Base-by-base conservation (phyloP, 2,888 invertebrate species). In the Laothoe populi region DNA sequence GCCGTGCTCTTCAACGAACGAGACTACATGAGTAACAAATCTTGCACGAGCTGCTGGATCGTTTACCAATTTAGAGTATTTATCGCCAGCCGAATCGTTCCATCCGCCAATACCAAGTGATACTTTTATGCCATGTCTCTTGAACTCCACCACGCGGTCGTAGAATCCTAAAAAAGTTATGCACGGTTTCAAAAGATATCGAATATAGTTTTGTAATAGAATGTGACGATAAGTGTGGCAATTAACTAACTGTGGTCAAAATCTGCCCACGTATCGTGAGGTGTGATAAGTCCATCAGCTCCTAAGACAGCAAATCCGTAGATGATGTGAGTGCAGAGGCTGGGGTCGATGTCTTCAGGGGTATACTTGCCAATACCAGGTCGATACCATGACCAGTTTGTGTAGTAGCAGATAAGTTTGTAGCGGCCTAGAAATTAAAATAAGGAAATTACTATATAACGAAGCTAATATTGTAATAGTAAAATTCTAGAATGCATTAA, bases 241-340 rank as follows among this genome's bases (percentile, higher is more conserved):
- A n/a, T n/a, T n/a, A n/a, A 68, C 95, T 93, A 90, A 96, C 96
- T 95, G 79, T 98, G 97, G 73, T 98, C 97, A 77, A 95, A 95
- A 82, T 98, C 98, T 0, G 97, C 97, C 97, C 98, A 98, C 4
- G 97, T 96, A 80, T 98, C 98, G 78, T 97, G 97, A 0, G 97
- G 96, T 63, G 97, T 95, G 16, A 95, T 94, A 4, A 97, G 93
- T 53, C 96, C 95, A 13, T 96, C 96, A 70, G 95, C 95, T 74
- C 98, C 97, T 59, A 98, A 88, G n/a, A 98, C 97, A 0, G 98
- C 98, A 77, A 98, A 98, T 11, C 98, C 98, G 79, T 98, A 98
- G 0, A 98, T 95, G 60, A 99, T 95, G 81, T 99, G 98, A 0
- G 98, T 98, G 79, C 98, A 99, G 0, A 98, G 94, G 64, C 96